phyloP scores from a whole-genome alignment of 2,888 invertebrate species.

The Oscheius sp. region DNA sequence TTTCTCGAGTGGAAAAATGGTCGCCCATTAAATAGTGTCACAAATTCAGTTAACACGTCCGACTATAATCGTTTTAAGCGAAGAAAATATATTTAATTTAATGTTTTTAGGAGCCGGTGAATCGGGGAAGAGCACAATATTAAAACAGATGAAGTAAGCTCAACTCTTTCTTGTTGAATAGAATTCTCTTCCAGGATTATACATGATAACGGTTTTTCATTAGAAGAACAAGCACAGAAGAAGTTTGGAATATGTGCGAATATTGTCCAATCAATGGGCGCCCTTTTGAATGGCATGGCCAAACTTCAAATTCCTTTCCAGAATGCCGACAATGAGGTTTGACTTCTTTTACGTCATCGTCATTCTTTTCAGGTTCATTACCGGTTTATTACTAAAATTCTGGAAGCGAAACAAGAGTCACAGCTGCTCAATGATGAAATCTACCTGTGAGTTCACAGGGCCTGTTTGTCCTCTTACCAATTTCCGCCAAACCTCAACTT shows the following conservation, averaged over 20 bases:
- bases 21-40: no score
- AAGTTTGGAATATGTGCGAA: constrained; percentile 99
- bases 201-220: constrained; percentile 99
- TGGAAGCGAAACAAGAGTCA: constrained; percentile 42
- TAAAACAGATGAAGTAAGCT: constrained; percentile 99
- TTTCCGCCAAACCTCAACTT: no score
- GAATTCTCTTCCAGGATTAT: constrained; percentile 85
- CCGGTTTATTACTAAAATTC: constrained; percentile 18
- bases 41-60: no score
- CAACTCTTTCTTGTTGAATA: neutral
- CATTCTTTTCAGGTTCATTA: constrained; percentile 18
- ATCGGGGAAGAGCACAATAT: constrained; percentile 99
- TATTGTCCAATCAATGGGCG: constrained; percentile 94
- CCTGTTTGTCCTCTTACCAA: neutral
- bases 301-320: constrained; percentile 40
- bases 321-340: constrained; percentile 29
- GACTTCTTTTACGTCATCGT: neutral
- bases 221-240: constrained; percentile 99
- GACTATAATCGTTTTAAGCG: no score
- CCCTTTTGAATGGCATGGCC: constrained; percentile 59
- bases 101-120: constrained; percentile 90
- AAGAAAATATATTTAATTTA: constrained; percentile 2
- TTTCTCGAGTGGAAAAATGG: no score
- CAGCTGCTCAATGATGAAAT: constrained; percentile 37
- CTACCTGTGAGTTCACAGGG: constrained; percentile 3